phyloP scores from a whole-genome alignment of 2,888 invertebrate genomes.

The Limnephilus lunatus region DNA sequence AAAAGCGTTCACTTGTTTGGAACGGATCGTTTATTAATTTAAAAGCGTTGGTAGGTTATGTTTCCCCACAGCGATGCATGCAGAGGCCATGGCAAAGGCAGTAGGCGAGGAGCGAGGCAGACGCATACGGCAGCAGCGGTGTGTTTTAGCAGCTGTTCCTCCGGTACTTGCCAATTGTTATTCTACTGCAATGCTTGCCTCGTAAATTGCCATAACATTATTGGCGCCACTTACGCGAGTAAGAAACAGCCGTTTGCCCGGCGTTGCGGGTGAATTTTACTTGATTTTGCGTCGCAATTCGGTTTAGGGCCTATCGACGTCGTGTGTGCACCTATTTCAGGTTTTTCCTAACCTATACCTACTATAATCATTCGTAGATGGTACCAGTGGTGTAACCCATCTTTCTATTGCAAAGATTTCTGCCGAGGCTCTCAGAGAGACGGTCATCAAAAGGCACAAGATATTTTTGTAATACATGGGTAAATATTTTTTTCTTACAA shows the following conservation, averaged over 20 bases:
- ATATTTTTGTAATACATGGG: too few relatives aligned
- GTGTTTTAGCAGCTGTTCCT: constrained; percentile 35
- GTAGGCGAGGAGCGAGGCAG: too few relatives aligned
- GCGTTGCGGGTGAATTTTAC: constrained; percentile 13
- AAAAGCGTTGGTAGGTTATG: background rate
- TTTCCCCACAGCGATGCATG: background rate
- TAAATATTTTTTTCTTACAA: too few relatives aligned
- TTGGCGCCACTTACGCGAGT: constrained; percentile 54
- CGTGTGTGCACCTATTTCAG: background rate
- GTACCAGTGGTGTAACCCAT: too few relatives aligned
- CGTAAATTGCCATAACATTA: constrained; percentile 50
- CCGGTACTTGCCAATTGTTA: constrained; percentile 41
- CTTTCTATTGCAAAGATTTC: too few relatives aligned
- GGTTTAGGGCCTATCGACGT: background rate
- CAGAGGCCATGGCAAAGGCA: background rate
- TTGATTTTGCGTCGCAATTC: background rate
- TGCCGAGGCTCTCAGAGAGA: too few relatives aligned
- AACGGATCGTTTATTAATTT: background rate
- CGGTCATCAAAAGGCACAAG: too few relatives aligned
- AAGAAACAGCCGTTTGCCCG: background rate
- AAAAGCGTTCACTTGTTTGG: background rate
- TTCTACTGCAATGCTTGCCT: constrained; percentile 50
- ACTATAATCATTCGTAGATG: background rate
- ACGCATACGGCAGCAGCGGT: background rate
- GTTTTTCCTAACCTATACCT: background rate